Conservation (phyloP, 2,797 vertebrate genomes). For the Centroberyx gerrardi region DNA sequence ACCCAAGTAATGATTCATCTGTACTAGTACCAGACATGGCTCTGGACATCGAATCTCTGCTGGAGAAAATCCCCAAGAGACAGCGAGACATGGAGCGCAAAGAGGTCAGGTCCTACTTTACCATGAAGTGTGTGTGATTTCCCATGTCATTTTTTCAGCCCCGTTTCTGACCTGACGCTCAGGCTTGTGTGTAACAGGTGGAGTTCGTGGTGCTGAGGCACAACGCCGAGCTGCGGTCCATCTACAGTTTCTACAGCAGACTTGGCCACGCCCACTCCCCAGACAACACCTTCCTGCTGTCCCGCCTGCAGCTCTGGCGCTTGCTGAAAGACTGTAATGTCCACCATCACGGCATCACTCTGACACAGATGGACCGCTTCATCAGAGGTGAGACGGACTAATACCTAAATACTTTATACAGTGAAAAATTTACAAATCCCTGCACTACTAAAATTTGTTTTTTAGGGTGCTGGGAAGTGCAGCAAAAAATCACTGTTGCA, state of each 20-base stretch:
- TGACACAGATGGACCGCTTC: constrained; percentile 86
- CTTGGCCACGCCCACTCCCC: constrained; percentile 82
- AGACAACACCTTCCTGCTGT: constrained; percentile 87
- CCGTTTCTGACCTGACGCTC: background rate
- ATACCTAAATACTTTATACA: no score
- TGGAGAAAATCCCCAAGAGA: constrained; percentile 80
- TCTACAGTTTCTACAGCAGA: constrained; percentile 91
- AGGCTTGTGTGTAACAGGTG: constrained; percentile 79
- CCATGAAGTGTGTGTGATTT: background rate
- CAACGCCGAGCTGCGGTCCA: constrained; percentile 82
- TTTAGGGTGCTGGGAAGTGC: no score
- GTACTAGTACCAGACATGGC: constrained; percentile 79
- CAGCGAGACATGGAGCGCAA: constrained; percentile 79
- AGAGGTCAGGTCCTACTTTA: constrained; percentile 81
- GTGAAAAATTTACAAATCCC: no score
- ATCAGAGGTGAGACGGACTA: constrained; percentile 77
- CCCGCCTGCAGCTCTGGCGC: constrained; percentile 91
- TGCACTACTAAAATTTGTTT: no score
- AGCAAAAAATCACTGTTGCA: no score
- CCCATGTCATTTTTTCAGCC: background rate
- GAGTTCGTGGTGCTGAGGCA: constrained; percentile 86
- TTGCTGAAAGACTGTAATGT: constrained; percentile 93
- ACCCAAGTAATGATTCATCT: constrained; percentile 28
- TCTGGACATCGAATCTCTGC: constrained; percentile 82
- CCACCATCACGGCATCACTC: constrained; percentile 84